These are phyloP conservation scores for Andricus quercusramuli DNA, from an alignment of 2,888 invertebrate species.

Conservation along the genomic window DNA sequence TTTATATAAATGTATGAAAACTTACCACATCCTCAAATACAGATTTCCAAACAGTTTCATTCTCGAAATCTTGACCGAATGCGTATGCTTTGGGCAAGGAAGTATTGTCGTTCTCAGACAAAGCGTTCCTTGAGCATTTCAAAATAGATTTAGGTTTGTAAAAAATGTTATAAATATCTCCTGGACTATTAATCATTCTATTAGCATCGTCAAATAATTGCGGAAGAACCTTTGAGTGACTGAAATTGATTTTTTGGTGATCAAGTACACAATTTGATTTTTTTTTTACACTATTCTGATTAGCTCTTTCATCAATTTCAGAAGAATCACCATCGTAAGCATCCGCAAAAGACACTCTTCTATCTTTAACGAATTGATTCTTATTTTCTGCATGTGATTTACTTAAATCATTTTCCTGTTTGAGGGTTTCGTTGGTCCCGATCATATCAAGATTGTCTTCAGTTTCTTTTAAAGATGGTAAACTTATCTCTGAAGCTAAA, in stretches of 20 bases:
- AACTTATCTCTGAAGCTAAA: not conserved
- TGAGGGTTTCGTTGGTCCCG: not conserved
- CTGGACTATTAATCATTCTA: constrained; percentile 64
- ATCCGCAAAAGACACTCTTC: constrained; percentile 62
- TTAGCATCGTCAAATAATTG: constrained; percentile 42
- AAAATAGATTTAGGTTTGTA: constrained; percentile 71
- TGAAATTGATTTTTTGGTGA: constrained; percentile 68
- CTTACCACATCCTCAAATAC: no score
- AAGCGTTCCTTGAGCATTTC: constrained; percentile 66
- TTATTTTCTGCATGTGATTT: not conserved
- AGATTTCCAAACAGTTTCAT: not conserved
- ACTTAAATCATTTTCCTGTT: not conserved
- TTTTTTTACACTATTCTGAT: constrained; percentile 48
- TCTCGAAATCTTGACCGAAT: not conserved
- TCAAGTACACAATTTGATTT: constrained; percentile 39
- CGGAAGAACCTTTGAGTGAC: constrained; percentile 62
- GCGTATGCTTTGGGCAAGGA: not conserved
- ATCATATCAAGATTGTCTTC: not conserved
- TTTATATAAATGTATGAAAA: no score
- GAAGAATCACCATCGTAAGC: constrained; percentile 38
- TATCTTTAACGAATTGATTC: constrained; percentile 27
- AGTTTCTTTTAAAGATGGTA: constrained; percentile 39
- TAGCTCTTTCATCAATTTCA: constrained; percentile 41
- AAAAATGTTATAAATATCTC: constrained; percentile 69
- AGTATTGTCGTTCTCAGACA: constrained; percentile 40